Evolutionary conservation across 92 coral and sea anemone genomes (phyloP).

Genomic region (Bergia puertoricense): DNA sequence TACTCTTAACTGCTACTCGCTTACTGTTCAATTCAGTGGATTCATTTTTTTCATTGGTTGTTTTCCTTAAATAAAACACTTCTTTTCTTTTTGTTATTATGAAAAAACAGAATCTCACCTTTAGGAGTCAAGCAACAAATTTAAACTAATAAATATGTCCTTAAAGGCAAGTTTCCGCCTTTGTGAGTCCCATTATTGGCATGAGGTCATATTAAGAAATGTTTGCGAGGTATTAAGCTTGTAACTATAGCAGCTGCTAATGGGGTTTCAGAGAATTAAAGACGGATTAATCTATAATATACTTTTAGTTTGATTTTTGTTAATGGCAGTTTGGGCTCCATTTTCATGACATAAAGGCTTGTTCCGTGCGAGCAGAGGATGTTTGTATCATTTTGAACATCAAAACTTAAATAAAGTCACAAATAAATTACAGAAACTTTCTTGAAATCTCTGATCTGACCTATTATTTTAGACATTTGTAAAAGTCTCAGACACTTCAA

Average conservation of each 20-base stretch:
- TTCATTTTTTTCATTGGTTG: not conserved
- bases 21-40: not conserved
- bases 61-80: not conserved
- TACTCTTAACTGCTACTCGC: too few species aligned
- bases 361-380: not conserved
- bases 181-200: conserved; percentile 15
- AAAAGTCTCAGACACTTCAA: not conserved
- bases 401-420: not conserved
- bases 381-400: not conserved
- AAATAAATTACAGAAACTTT: not conserved
- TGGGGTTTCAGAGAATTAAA: conserved; percentile 44
- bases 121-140: conserved; percentile 4
- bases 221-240: conserved; percentile 59
- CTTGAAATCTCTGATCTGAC: not conserved
- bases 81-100: conserved; percentile 2
- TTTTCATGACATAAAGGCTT: conserved; percentile 21
- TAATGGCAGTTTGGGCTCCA: conserved; percentile 12
- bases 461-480: not conserved
- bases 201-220: conserved; percentile 53
- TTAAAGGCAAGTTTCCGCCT: conserved; percentile 13
- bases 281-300: conserved; percentile 20
- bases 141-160: conserved; percentile 28
- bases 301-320: conserved; percentile 45
- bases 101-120: not conserved
- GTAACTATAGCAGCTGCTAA: conserved; percentile 72